Conservation (phyloP, 2,113 vertebrate species). For the Takifugu flavidus region DNA sequence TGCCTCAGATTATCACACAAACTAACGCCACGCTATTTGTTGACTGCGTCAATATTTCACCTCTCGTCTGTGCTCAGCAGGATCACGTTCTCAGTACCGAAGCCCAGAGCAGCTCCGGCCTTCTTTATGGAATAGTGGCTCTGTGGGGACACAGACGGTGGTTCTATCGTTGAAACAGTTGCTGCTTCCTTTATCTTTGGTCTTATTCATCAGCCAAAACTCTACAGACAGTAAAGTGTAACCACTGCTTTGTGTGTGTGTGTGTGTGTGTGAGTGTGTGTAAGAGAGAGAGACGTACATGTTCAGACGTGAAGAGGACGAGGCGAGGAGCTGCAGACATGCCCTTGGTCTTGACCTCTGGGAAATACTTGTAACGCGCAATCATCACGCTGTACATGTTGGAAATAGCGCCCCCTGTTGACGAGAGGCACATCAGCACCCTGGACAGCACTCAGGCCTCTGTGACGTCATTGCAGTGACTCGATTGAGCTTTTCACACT, state of each 20-base stretch:
- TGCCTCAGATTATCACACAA: too few species aligned
- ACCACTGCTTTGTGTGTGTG: constrained; percentile 11
- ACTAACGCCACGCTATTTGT: too few species aligned
- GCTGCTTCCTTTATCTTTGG: constrained; percentile 13
- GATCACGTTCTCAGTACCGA: constrained; percentile 94
- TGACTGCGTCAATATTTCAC: constrained; percentile 51
- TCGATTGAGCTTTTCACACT: background rate
- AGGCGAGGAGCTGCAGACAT: constrained; percentile 94
- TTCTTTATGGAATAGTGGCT: constrained; percentile 99
- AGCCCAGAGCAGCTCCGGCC: constrained; percentile 92
- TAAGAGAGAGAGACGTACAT: constrained; percentile 75
- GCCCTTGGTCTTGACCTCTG: constrained; percentile 97
- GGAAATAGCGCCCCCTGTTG: constrained; percentile 92
- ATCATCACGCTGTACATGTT: constrained; percentile 99
- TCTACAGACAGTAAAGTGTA: constrained; percentile 24
- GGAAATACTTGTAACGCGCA: constrained; percentile 96
- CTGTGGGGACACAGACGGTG: constrained; percentile 67
- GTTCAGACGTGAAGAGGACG: constrained; percentile 97
- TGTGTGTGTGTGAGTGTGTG: background rate
- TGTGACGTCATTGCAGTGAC: background rate
- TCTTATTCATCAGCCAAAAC: constrained; percentile 15
- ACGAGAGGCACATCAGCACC: constrained; percentile 36
- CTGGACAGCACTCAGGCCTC: constrained; percentile 8
- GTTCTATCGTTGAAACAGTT: background rate
- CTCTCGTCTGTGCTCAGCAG: constrained; percentile 94